Percentiles rank a stretch among this genome's conserved stretches.
phyloP scores from a whole-genome alignment of 1,140 invertebrate genomes.

The Drosophila nebulosa region DNA sequence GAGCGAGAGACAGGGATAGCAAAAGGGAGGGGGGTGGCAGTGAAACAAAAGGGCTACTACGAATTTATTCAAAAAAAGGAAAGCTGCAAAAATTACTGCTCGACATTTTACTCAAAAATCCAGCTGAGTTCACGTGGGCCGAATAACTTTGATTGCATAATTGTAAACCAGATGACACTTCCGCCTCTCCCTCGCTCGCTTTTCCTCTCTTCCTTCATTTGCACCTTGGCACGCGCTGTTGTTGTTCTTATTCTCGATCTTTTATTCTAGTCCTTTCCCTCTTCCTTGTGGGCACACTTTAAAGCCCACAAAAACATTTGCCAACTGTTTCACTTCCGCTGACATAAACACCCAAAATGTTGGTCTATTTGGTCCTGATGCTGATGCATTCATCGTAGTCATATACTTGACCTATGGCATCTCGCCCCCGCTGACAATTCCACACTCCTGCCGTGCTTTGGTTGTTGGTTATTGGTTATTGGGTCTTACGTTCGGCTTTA shows the following conservation, averaged over 20 bases:
- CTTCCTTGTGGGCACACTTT: constrained; percentile 14
- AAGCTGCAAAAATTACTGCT: constrained; percentile 15
- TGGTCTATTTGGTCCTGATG: constrained; percentile 25
- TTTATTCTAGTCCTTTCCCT: background rate
- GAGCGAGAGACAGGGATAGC: constrained; percentile 3
- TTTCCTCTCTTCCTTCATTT: too few species aligned
- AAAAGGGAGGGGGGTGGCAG: constrained; percentile 1
- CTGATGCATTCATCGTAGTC: constrained; percentile 35
- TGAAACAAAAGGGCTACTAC: constrained; percentile 13
- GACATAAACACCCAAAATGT: constrained; percentile 11
- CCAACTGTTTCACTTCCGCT: constrained; percentile 54
- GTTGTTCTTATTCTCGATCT: background rate
- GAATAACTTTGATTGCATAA: constrained; percentile 57
- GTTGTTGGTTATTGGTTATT: constrained; percentile 43
- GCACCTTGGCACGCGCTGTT: constrained; percentile 69
- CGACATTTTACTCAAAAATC: background rate
- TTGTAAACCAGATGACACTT: constrained; percentile 56
- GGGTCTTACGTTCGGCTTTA: constrained; percentile 69
- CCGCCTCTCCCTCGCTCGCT: too few species aligned
- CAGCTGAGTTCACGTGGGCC: constrained; percentile 24
- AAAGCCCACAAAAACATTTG: constrained; percentile 13
- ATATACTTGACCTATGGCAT: constrained; percentile 59
- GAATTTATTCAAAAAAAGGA: background rate
- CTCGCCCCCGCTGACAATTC: constrained; percentile 54
- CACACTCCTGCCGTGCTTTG: constrained; percentile 61